Conservation (phyloP, 2,888 invertebrate genomes). For the Metellina segmentata region DNA sequence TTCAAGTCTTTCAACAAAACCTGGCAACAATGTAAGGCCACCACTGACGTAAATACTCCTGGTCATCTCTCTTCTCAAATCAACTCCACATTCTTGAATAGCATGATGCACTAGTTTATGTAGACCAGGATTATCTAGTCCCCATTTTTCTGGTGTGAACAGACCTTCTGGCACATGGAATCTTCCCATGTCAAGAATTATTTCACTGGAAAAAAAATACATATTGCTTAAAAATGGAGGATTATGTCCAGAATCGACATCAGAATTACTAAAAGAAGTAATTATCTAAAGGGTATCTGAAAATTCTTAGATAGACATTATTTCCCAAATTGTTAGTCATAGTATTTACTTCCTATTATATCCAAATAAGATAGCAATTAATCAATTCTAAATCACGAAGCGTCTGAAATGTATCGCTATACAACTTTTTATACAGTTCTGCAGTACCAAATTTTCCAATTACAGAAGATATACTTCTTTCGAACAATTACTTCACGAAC, state of each 20-base stretch:
- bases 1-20: constrained; percentile 84
- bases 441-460: too few species aligned
- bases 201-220: constrained; percentile 55
- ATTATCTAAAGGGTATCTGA: neutral
- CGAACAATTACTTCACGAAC: too few species aligned
- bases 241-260: too few species aligned
- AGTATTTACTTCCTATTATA: too few species aligned
- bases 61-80: constrained; percentile 83
- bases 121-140: constrained; percentile 83
- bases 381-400: too few species aligned
- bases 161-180: constrained; percentile 83
- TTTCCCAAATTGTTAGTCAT: too few species aligned
- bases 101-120: constrained; percentile 83
- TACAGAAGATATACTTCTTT: too few species aligned
- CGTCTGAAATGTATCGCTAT: too few species aligned
- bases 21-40: constrained; percentile 83
- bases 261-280: neutral
- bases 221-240: neutral
- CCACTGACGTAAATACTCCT: constrained; percentile 84
- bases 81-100: constrained; percentile 84
- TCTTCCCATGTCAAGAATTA: constrained; percentile 80
- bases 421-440: too few species aligned
- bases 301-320: neutral
- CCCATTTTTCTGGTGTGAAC: constrained; percentile 84
- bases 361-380: too few species aligned